Conservation (phyloP, 2,113 vertebrate species). For the Suricata suricatta region DNA sequence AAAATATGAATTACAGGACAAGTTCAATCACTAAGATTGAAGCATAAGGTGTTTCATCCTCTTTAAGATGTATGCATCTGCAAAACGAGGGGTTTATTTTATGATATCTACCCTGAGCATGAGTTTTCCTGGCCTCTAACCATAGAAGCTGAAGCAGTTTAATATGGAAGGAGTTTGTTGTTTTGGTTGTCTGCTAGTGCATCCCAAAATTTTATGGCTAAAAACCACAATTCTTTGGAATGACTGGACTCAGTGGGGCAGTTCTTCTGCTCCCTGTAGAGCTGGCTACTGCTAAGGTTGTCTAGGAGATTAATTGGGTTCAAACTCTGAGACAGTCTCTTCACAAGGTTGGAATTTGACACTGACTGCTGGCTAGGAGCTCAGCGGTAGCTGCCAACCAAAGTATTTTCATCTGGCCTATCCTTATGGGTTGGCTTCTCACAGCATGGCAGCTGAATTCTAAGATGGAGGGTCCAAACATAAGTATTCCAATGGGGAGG, state of each 20-base stretch:
- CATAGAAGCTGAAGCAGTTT: neutral
- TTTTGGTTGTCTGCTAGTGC: neutral
- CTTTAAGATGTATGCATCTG: neutral
- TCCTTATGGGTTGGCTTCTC: neutral
- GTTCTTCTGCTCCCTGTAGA: neutral
- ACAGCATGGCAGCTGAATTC: neutral
- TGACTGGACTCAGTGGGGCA: neutral
- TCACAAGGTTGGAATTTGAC: neutral
- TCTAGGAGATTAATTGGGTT: rapidly evolving
- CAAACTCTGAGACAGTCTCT: neutral
- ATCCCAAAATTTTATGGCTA: neutral
- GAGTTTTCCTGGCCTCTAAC: neutral
- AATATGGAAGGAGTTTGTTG: neutral
- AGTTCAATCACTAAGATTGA: neutral
- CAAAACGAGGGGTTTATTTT: neutral
- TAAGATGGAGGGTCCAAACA: neutral
- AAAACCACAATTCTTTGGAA: neutral
- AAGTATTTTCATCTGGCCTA: neutral
- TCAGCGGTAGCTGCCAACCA: neutral
- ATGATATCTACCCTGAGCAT: neutral
- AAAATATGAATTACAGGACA: neutral
- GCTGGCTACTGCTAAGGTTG: neutral
- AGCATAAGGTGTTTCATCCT: neutral
- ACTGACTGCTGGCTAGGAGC: neutral
- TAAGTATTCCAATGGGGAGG: neutral